These are phyloP conservation scores for Phaenicophaeus curvirostris DNA, from an alignment of 2,797 vertebrate genomes.

Conservation along the genomic window DNA sequence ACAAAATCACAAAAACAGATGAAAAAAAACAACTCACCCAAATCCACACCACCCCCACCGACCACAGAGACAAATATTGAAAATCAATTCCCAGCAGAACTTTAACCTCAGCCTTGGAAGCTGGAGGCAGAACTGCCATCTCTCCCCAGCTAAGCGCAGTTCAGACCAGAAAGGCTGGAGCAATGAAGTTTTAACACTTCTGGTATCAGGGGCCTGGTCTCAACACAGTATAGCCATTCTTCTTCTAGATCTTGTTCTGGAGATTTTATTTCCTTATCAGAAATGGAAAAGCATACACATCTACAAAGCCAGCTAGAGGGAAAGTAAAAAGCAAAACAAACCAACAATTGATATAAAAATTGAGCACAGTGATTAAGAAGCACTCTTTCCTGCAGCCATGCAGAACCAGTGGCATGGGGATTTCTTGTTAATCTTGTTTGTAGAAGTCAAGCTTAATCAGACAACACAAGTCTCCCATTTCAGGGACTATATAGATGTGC, in stretches of 20 bases:
- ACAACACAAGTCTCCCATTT: background rate
- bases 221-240: background rate
- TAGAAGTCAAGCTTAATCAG: background rate
- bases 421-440: background rate
- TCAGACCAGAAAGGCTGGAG: background rate
- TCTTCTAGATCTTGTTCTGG: background rate
- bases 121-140: background rate
- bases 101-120: background rate
- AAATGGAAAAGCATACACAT: background rate
- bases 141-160: background rate
- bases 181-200: background rate
- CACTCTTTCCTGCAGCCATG: background rate
- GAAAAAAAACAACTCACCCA: background rate
- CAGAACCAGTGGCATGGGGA: too few relatives aligned
- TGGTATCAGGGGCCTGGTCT: background rate
- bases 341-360: background rate
- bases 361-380: background rate
- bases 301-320: background rate
- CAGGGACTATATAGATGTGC: background rate
- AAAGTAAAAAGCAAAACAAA: background rate
- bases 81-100: background rate
- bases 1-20: too few relatives aligned
- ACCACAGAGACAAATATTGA: background rate
- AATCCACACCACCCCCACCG: fast-evolving
- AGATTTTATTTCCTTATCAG: background rate